Percentiles rank a stretch among this genome's conserved stretches.
These are phyloP conservation scores for Microcebus jonahi DNA, from an alignment of 2,113 vertebrate species.

Conservation along the genomic window DNA sequence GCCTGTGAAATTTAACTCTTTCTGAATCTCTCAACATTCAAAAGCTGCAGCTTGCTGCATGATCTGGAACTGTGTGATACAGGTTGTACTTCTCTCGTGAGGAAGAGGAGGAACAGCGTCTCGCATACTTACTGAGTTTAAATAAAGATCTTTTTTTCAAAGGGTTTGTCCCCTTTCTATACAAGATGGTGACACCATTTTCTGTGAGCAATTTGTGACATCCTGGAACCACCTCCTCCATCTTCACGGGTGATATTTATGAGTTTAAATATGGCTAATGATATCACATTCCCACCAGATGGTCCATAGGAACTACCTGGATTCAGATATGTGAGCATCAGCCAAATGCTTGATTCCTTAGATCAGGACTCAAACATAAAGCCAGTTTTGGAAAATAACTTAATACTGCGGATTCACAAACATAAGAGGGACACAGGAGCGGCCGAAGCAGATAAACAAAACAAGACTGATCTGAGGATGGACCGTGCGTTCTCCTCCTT, in stretches of 20 bases:
- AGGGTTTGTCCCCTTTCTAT: constrained; percentile 5
- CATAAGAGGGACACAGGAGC: not conserved
- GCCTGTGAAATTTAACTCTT: constrained; percentile 16
- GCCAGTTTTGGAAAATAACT: constrained; percentile 40
- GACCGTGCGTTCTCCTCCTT: not conserved
- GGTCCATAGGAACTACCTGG: constrained; percentile 35
- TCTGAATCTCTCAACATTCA: not conserved
- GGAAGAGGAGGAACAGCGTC: not conserved
- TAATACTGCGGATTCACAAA: constrained; percentile 2
- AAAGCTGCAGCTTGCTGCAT: not conserved
- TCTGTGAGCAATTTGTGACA: constrained; percentile 38
- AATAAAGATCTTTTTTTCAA: not conserved
- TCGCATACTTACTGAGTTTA: not conserved
- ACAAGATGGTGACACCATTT: constrained; percentile 13
- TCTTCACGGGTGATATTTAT: constrained; percentile 67
- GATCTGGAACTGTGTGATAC: not conserved
- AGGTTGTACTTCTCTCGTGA: not conserved
- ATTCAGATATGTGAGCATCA: constrained; percentile 57
- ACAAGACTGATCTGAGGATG: not conserved
- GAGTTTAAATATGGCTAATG: constrained; percentile 66
- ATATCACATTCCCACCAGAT: constrained; percentile 52
- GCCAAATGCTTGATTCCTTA: constrained; percentile 34
- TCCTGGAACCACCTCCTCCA: constrained; percentile 40
- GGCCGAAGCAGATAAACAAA: not conserved
- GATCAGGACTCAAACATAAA: constrained; percentile 27